Percentiles rank a stretch among this genome's conserved stretches.
Conservation (phyloP, 2,113 vertebrate genomes). For the Hystrix cristata region DNA sequence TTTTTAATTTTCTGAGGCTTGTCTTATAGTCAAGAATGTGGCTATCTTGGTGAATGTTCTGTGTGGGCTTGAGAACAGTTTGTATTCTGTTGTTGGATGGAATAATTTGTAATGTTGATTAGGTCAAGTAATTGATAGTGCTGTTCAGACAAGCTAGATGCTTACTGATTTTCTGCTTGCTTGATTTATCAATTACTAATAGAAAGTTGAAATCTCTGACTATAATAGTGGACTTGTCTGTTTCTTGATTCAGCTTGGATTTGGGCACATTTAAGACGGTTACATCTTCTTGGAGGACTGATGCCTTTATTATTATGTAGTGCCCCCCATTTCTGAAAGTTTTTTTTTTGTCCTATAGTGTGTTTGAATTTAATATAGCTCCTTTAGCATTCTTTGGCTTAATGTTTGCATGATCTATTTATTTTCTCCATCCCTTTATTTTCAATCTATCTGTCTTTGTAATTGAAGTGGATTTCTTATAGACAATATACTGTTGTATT, state of each 20-base stretch:
- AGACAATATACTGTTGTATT: not conserved
- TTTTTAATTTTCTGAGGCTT: not conserved
- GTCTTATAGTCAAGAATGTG: not conserved
- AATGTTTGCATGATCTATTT: not conserved
- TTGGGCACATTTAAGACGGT: not conserved
- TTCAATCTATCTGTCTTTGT: not conserved
- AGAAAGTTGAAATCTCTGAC: not conserved
- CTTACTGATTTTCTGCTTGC: not conserved
- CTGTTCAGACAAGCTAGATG: not conserved
- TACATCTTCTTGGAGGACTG: not conserved
- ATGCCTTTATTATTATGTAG: not conserved
- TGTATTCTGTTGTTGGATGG: not conserved
- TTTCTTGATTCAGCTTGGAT: constrained; percentile 5
- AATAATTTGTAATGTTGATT: not conserved
- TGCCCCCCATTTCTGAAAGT: not conserved
- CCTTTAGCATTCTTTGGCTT: not conserved
- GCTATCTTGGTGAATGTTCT: not conserved
- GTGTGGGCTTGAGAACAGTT: not conserved
- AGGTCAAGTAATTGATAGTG: not conserved
- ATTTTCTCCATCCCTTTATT: not conserved
- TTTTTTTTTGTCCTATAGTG: not conserved
- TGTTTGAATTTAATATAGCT: not conserved
- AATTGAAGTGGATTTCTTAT: not conserved
- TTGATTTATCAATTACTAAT: not conserved
- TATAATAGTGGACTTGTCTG: not conserved